Conservation (phyloP, 2,888 invertebrate genomes). For the Conchocele bisecta region DNA sequence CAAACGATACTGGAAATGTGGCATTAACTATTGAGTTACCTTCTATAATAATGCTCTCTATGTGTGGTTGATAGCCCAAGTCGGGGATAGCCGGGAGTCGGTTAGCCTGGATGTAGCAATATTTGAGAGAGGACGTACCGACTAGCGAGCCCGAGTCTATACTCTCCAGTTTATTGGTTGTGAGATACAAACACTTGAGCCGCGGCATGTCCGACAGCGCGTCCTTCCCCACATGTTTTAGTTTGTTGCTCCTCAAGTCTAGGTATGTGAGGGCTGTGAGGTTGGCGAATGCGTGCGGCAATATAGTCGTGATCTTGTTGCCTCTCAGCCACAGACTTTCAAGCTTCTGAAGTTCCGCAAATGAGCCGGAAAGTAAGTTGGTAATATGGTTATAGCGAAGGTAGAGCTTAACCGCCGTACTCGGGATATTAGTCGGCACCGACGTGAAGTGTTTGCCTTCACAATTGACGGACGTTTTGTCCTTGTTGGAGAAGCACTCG, state of each 20-base stretch:
- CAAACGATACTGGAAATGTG: constrained; percentile 62
- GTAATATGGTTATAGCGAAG: constrained; percentile 60
- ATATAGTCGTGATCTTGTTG: constrained; percentile 54
- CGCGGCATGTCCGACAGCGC: constrained; percentile 48
- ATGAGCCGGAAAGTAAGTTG: constrained; percentile 22
- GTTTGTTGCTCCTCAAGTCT: constrained; percentile 58
- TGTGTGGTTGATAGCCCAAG: constrained; percentile 49
- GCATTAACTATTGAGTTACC: constrained; percentile 63
- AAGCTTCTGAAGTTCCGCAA: constrained; percentile 41
- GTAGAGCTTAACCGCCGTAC: constrained; percentile 57
- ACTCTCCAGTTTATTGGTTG: constrained; percentile 58
- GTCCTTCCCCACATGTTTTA: constrained; percentile 46
- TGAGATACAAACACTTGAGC: constrained; percentile 49
- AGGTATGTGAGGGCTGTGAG: constrained; percentile 38
- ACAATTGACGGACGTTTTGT: constrained; percentile 65
- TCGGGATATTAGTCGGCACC: constrained; percentile 62
- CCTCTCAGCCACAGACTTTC: constrained; percentile 41
- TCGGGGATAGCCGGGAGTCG: constrained; percentile 52
- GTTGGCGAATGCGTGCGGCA: constrained; percentile 54
- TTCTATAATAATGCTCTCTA: constrained; percentile 60
- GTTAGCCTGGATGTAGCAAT: constrained; percentile 61
- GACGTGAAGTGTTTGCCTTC: constrained; percentile 57
- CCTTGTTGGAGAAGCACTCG: constrained; percentile 66
- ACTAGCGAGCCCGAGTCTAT: too few relatives aligned
- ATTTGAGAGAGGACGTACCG: constrained; percentile 40